A percentile compares a stretch with the other conserved stretches of the same genome.
These are phyloP conservation scores for Dorcus parallelipipedus DNA, from an alignment of 2,888 invertebrate species.

Conservation along the genomic window DNA sequence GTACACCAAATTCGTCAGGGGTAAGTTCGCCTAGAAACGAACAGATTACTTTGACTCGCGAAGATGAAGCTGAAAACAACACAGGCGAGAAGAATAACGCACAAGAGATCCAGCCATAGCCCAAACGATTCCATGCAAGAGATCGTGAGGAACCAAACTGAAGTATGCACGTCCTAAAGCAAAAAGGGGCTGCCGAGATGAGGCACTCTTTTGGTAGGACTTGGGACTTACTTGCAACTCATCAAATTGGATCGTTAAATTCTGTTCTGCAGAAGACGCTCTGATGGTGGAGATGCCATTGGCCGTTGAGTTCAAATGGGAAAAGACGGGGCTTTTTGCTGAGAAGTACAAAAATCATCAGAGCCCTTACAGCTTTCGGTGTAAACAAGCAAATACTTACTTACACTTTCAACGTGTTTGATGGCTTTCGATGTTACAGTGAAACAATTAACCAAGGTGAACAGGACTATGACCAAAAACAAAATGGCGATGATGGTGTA, in stretches of 20 bases:
- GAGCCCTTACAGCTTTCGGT: background rate
- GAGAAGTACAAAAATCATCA: conserved; percentile 28
- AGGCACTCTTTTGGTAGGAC: background rate
- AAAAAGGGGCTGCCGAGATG: background rate
- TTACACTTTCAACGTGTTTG: conserved; percentile 58
- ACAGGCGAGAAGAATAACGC: conserved; percentile 56
- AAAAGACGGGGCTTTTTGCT: conserved; percentile 85
- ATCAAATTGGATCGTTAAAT: conserved; percentile 71
- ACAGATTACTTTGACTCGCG: conserved; percentile 48
- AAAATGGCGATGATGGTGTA: conserved; percentile 59
- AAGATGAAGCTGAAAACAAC: conserved; percentile 62
- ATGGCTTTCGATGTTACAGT: conserved; percentile 66
- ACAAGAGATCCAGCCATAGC: conserved; percentile 62
- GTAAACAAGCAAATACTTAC: conserved; percentile 36
- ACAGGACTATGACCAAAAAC: conserved; percentile 59
- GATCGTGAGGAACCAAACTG: conserved; percentile 61
- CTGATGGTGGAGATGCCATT: conserved; percentile 83
- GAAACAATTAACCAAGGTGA: conserved; percentile 60
- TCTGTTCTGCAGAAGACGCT: conserved; percentile 67
- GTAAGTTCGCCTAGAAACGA: background rate
- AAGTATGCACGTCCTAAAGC: conserved; percentile 57
- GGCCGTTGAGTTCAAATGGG: conserved; percentile 78
- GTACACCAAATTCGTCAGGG: too few relatives aligned
- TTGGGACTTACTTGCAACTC: conserved; percentile 51
- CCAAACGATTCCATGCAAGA: conserved; percentile 62